phyloP scores from a whole-genome alignment of 1,140 invertebrate species.

The Dreissena rostriformis region DNA sequence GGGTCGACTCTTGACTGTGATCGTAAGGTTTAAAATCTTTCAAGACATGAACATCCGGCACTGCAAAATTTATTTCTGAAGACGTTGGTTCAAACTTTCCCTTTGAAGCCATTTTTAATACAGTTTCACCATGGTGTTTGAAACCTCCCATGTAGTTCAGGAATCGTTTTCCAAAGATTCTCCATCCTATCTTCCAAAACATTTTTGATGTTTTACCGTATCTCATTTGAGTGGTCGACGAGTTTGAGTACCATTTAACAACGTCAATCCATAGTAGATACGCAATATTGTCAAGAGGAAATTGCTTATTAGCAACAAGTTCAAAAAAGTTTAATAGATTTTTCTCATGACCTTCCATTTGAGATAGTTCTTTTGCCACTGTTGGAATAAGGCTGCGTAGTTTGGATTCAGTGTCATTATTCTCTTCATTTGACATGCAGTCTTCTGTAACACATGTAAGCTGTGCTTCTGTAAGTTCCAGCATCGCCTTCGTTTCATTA shows the following conservation, averaged over 20 bases:
- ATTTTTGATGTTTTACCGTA: background rate
- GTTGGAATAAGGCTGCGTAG: no score
- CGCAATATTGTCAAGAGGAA: constrained; percentile 21
- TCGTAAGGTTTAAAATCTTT: background rate
- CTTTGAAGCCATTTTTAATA: no score
- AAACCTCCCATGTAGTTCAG: background rate
- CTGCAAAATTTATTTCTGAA: background rate
- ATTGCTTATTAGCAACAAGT: constrained; percentile 16
- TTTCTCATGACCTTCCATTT: background rate
- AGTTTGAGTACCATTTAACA: background rate
- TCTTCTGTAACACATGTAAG: no score
- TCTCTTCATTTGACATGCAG: no score
- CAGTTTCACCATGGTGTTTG: background rate
- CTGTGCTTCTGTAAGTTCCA: no score
- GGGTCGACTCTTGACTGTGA: background rate
- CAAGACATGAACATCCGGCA: background rate
- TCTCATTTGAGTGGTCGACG: background rate
- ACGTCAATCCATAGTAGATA: background rate
- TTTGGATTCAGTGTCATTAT: no score
- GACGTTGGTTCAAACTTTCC: background rate
- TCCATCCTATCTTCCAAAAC: constrained; percentile 2
- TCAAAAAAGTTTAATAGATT: constrained; percentile 30
- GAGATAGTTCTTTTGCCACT: no score
- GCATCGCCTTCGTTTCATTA: no score
- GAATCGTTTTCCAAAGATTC: background rate